Evolutionary conservation across 2,797 vertebrate genomes (phyloP).

Genomic region (Pantherophis alleghaniensis): DNA sequence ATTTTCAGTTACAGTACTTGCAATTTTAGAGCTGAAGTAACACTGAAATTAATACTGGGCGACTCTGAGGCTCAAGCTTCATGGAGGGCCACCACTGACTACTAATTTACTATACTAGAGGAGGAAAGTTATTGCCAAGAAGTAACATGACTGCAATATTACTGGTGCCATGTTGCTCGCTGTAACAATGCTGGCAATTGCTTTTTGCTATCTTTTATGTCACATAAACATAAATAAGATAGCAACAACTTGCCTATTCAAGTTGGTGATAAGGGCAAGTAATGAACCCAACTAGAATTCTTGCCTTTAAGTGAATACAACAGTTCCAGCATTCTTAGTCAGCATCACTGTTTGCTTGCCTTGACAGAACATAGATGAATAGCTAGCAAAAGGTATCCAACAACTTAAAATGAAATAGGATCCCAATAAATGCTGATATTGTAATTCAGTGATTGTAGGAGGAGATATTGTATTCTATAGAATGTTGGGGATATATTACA

Average conservation of each 20-base stretch:
- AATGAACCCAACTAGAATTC: neutral
- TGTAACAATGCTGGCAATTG: neutral
- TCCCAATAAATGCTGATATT: constrained; percentile 1
- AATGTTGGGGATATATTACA: neutral
- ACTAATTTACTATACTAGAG: neutral
- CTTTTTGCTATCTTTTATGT: too few relatives aligned
- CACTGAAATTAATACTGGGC: neutral
- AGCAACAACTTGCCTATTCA: neutral
- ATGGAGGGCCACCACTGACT: neutral
- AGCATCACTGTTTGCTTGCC: neutral
- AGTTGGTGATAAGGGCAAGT: neutral
- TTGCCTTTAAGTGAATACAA: neutral
- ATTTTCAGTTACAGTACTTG: neutral
- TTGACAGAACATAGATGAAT: neutral
- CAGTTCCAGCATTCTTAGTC: neutral
- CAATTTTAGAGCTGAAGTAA: neutral
- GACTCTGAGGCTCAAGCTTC: neutral
- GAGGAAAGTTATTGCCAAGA: neutral
- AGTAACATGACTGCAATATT: neutral
- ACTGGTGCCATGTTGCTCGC: neutral
- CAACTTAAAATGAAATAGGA: constrained; percentile 5
- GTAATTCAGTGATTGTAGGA: neutral
- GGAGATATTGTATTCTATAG: neutral
- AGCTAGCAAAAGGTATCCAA: neutral
- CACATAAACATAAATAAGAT: neutral